Evolutionary conservation across 2,113 vertebrate genomes (phyloP).

Genomic region (Pogona vitticeps): DNA sequence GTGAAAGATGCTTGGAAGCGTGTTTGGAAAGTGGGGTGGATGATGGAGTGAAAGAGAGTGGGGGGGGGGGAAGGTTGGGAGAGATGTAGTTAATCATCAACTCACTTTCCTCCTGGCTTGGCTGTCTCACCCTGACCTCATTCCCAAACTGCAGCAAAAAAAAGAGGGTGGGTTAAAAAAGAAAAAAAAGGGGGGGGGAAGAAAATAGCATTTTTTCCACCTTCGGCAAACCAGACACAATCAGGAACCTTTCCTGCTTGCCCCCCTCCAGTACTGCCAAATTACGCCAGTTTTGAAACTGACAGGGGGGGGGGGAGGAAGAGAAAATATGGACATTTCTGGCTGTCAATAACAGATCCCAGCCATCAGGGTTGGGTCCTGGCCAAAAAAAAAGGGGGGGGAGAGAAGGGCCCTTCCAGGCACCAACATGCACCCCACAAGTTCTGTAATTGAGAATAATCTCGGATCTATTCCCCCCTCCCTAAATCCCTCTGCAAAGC

Average conservation of each 20-base stretch:
- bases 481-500: not conserved
- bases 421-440: not conserved
- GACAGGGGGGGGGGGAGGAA: too few relatives aligned
- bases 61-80: not conserved
- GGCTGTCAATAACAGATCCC: too few relatives aligned
- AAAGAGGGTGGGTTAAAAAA: too few relatives aligned
- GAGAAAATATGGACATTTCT: too few relatives aligned
- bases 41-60: accelerated
- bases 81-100: not conserved
- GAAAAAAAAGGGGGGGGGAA: not conserved
- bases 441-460: not conserved
- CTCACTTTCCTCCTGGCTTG: not conserved
- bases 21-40: not conserved
- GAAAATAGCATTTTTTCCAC: too few relatives aligned
- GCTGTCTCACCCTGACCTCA: constrained; percentile 12
- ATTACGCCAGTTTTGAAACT: too few relatives aligned
- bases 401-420: not conserved
- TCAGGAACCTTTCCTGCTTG: too few relatives aligned
- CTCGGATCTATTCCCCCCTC: not conserved
- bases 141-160: constrained; percentile 1
- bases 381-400: not conserved
- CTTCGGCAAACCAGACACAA: too few relatives aligned
- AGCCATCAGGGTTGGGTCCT: too few relatives aligned
- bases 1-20: not conserved
- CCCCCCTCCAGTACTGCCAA: too few relatives aligned